These are phyloP conservation scores for Leptopilina clavipes DNA, from an alignment of 1,140 invertebrate species.

Conservation along the genomic window DNA sequence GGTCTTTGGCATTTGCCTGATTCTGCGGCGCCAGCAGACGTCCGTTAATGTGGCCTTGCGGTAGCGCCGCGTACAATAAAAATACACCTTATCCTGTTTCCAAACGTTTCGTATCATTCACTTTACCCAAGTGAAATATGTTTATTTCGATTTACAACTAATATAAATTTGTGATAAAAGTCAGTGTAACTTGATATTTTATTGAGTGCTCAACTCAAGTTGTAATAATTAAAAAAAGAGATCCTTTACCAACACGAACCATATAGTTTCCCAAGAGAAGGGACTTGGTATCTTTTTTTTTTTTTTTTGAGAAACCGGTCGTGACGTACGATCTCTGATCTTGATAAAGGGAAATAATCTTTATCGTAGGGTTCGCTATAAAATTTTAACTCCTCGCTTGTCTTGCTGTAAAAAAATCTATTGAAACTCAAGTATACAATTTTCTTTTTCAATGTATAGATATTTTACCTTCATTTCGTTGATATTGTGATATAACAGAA, in stretches of 20 bases:
- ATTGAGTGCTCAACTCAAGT: slow-evolving; percentile 4
- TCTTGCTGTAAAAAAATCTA: not conserved
- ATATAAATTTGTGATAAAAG: slow-evolving; percentile 27
- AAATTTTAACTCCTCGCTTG: not conserved
- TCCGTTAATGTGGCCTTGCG: slow-evolving; percentile 23
- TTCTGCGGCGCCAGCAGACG: slow-evolving; percentile 31
- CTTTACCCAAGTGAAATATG: not conserved
- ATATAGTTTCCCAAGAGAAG: not conserved
- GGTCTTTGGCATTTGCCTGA: slow-evolving; percentile 30
- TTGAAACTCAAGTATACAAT: not conserved
- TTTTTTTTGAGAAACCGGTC: slow-evolving; percentile 25
- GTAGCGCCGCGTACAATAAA: slow-evolving; percentile 29
- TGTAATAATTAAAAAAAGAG: slow-evolving; percentile 13
- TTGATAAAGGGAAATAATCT: slow-evolving; percentile 32
- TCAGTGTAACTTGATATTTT: not conserved
- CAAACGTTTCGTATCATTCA: slow-evolving; percentile 26
- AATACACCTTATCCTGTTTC: slow-evolving; percentile 34
- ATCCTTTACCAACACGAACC: not conserved
- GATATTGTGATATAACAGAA: not conserved
- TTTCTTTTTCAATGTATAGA: not conserved
- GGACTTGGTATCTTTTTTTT: slow-evolving; percentile 1
- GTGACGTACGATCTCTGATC: slow-evolving; percentile 25
- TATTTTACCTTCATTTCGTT: not conserved
- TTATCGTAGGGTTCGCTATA: slow-evolving; percentile 20
- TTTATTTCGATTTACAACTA: slow-evolving; percentile 28